Conservation (phyloP, 2,888 invertebrate species). For the Nephrotoma appendiculata region DNA sequence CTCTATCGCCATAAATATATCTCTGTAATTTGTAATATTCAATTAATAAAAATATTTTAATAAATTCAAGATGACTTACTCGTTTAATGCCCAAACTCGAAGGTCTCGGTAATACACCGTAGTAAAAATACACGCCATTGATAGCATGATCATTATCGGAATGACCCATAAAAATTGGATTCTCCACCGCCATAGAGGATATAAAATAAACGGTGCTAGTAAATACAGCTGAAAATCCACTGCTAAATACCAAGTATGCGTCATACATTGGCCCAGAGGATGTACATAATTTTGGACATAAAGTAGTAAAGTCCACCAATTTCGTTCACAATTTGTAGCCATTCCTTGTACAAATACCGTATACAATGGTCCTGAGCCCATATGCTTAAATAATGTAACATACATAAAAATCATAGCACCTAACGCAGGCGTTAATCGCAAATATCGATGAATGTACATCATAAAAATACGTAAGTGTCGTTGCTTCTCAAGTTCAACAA, state of each 20-base stretch:
- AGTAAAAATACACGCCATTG: not conserved
- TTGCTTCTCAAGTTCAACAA: conserved; percentile 28
- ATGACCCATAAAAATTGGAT: not conserved
- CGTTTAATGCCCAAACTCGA: not conserved
- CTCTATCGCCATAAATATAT: not conserved
- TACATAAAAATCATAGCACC: conserved; percentile 35
- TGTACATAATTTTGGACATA: conserved; percentile 26
- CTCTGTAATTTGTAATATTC: too few relatives aligned
- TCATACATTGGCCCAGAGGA: conserved; percentile 28
- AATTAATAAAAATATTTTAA: not conserved
- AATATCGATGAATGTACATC: conserved; percentile 32
- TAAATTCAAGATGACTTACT: not conserved
- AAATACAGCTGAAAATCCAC: conserved; percentile 36
- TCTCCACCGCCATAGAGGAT: conserved; percentile 18
- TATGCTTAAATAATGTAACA: conserved; percentile 34
- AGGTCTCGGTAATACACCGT: not conserved
- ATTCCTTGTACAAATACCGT: conserved; percentile 29
- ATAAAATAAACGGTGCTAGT: conserved; percentile 32
- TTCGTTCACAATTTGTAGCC: conserved; percentile 16
- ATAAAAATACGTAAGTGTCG: conserved; percentile 26
- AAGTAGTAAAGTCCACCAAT: conserved; percentile 26
- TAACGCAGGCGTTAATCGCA: conserved; percentile 39
- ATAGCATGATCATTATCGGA: not conserved
- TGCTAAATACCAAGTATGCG: conserved; percentile 35
- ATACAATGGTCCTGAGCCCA: conserved; percentile 36